Evolutionary conservation across 2,113 vertebrate genomes (phyloP).

Genomic region (Silurus asotus): DNA sequence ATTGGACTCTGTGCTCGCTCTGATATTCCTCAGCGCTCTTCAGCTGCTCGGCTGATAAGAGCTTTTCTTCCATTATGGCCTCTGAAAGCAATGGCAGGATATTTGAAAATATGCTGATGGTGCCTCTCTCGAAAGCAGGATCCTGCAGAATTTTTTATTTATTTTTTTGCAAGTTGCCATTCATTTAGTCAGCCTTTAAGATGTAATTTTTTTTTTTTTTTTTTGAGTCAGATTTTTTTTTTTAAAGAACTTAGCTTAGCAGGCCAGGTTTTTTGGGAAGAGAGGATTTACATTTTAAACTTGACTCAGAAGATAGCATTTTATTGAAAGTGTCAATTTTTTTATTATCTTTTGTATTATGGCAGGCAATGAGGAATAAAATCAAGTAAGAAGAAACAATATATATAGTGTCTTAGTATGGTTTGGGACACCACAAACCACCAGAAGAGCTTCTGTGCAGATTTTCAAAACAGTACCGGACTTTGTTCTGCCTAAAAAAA

Average conservation of each 20-base stretch:
- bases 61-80: conserved; percentile 65
- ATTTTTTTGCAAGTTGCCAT: conserved; percentile 26
- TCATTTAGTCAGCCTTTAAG: conserved; percentile 33
- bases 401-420: too few species aligned
- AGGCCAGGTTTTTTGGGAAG: background rate
- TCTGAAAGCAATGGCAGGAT: conserved; percentile 67
- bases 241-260: conserved; percentile 27
- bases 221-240: background rate
- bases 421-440: background rate
- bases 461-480: background rate
- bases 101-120: conserved; percentile 73
- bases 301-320: background rate
- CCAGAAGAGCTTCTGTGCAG: background rate
- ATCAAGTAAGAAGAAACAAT: background rate
- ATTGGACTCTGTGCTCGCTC: conserved; percentile 63
- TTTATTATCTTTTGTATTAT: too few species aligned
- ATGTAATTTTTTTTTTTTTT: too few species aligned
- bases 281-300: conserved; percentile 11
- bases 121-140: conserved; percentile 57
- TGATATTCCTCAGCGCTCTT: conserved; percentile 57
- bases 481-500: background rate
- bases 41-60: conserved; percentile 55
- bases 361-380: background rate
- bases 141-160: conserved; percentile 55
- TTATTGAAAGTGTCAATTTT: background rate